Conservation (phyloP, 1,140 invertebrate genomes). For the Epicauta chinensis region DNA sequence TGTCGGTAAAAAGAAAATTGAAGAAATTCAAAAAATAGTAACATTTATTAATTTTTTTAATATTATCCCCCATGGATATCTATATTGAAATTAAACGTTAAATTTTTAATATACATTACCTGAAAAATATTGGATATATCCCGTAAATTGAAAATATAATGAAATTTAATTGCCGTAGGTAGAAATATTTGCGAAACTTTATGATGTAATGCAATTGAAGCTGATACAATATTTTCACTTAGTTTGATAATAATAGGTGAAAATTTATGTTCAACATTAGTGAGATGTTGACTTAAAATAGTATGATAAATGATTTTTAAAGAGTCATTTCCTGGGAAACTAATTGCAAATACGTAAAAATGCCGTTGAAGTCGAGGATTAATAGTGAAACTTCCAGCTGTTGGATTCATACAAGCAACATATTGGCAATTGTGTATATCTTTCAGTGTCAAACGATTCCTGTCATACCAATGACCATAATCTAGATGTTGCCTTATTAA, state of each 20-base stretch:
- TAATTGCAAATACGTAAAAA: conserved; percentile 91
- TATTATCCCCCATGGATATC: too few relatives aligned
- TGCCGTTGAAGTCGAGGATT: conserved; percentile 90
- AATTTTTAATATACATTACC: conserved; percentile 44
- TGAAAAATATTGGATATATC: conserved; percentile 90
- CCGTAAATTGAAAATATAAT: conserved; percentile 93
- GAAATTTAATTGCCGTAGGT: conserved; percentile 93
- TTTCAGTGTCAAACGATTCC: conserved; percentile 83
- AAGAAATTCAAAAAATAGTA: neutral
- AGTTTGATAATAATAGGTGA: conserved; percentile 53
- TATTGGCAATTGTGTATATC: conserved; percentile 97
- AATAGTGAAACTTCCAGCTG: conserved; percentile 93
- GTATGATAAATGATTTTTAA: conserved; percentile 84
- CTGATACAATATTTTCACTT: conserved; percentile 65
- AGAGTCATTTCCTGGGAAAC: conserved; percentile 81
- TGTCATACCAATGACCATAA: conserved; percentile 93
- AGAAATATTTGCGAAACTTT: conserved; percentile 81
- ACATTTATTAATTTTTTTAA: neutral
- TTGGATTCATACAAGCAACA: conserved; percentile 96
- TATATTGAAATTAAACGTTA: too few relatives aligned
- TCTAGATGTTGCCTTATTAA: conserved; percentile 92
- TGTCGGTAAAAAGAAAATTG: neutral
- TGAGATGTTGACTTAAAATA: conserved; percentile 81
- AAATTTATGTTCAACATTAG: conserved; percentile 74
- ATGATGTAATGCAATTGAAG: conserved; percentile 77